phyloP scores from a whole-genome alignment of 1,140 invertebrate genomes.

The Plutomurus gul region DNA sequence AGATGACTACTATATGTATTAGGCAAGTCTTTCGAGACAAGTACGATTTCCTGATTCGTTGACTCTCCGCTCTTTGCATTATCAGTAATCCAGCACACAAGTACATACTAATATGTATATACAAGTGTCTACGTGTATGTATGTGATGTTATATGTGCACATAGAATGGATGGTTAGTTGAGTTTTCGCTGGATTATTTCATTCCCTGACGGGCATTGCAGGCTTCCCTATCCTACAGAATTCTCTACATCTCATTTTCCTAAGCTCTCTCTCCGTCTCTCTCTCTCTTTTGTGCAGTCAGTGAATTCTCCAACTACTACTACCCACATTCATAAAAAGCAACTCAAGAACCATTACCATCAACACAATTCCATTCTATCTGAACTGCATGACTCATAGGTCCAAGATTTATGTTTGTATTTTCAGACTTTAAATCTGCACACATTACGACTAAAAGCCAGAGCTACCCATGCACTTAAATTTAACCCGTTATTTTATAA shows the following conservation, averaged over 20 bases:
- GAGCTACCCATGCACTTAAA: not conserved
- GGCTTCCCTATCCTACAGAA: not conserved
- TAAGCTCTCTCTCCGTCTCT: not conserved
- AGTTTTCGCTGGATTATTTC: not conserved
- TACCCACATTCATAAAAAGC: not conserved
- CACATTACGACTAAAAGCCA: not conserved
- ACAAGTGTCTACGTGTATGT: too few relatives aligned
- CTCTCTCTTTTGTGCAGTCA: not conserved
- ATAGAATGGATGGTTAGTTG: too few relatives aligned
- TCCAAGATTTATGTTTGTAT: not conserved
- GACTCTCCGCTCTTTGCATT: too few relatives aligned
- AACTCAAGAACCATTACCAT: not conserved
- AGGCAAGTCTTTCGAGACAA: too few relatives aligned
- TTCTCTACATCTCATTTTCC: not conserved
- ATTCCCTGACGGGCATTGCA: not conserved
- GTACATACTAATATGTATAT: too few relatives aligned
- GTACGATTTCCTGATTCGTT: too few relatives aligned
- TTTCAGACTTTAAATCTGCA: not conserved
- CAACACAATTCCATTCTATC: not conserved
- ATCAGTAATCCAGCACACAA: too few relatives aligned
- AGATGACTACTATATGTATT: too few relatives aligned
- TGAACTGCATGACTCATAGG: not conserved
- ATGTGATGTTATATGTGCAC: too few relatives aligned
- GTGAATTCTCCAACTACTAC: too few relatives aligned
- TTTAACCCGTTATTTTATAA: constrained; percentile 1